Conservation (phyloP, 2,888 invertebrate species). For the Caenorhabditis zanzibari region DNA sequence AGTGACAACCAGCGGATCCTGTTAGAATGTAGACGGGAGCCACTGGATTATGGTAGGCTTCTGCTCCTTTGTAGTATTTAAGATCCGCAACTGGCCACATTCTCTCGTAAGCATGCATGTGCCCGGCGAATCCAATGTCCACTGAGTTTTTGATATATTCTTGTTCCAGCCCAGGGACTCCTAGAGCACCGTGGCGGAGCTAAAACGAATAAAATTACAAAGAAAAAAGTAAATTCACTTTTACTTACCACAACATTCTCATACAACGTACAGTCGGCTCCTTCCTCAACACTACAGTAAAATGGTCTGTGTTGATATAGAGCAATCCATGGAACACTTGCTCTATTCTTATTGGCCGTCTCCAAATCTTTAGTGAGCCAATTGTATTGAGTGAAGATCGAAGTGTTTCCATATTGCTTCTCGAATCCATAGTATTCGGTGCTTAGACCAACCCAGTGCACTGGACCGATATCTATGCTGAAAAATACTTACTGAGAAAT, state of each 20-base stretch:
- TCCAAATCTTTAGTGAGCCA: conserved; percentile 79
- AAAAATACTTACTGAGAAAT: too few species aligned
- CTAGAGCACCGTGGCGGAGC: conserved; percentile 81
- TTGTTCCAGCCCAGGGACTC: conserved; percentile 88
- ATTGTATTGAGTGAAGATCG: conserved; percentile 83
- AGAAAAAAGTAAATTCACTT: not conserved
- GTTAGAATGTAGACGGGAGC: conserved; percentile 94
- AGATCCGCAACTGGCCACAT: conserved; percentile 88
- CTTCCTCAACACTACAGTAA: conserved; percentile 88
- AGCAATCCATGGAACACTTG: conserved; percentile 89
- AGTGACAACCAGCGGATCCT: conserved; percentile 88
- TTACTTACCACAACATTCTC: conserved; percentile 77
- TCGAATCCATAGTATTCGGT: conserved; percentile 94
- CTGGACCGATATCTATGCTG: conserved; percentile 91
- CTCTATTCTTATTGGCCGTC: conserved; percentile 46
- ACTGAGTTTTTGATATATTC: conserved; percentile 91
- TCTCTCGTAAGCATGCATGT: conserved; percentile 97
- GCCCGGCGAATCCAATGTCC: conserved; percentile 95
- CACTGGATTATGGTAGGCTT: conserved; percentile 88
- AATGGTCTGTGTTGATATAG: conserved; percentile 92
- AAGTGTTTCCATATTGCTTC: conserved; percentile 90
- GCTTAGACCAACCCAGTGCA: conserved; percentile 93
- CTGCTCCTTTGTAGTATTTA: conserved; percentile 55
- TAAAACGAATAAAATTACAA: conserved; percentile 34
- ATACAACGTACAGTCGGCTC: conserved; percentile 84